These are phyloP conservation scores for Callionymus lyra DNA, from an alignment of 2,113 vertebrate genomes.

Conservation along the genomic window DNA sequence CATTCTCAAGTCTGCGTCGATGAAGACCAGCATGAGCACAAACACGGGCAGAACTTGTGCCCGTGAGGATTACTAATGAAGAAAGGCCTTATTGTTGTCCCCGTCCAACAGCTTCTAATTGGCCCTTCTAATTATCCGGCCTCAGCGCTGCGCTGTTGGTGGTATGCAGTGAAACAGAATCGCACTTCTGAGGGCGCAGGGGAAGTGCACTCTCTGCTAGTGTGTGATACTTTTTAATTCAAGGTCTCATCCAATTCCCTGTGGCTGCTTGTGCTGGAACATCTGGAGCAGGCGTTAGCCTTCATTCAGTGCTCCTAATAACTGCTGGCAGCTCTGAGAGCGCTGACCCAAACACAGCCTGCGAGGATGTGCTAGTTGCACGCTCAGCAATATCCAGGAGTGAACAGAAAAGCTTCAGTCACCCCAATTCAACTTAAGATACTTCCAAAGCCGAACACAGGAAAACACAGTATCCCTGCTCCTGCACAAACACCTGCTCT, in stretches of 20 bases:
- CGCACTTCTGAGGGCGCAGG: slow-evolving; percentile 49
- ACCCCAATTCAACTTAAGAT: slow-evolving; percentile 25
- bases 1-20: slow-evolving; percentile 9
- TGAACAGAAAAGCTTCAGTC: slow-evolving; percentile 5
- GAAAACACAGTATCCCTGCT: no score
- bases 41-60: background rate
- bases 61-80: slow-evolving; percentile 43
- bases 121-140: slow-evolving; percentile 48
- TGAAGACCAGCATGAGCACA: background rate
- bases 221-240: slow-evolving; percentile 60
- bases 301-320: slow-evolving; percentile 37
- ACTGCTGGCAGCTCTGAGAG: slow-evolving; percentile 35
- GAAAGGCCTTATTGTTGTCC: slow-evolving; percentile 53
- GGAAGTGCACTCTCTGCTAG: slow-evolving; percentile 46
- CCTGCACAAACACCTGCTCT: no score
- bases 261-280: slow-evolving; percentile 41
- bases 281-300: slow-evolving; percentile 56
- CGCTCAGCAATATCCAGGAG: background rate
- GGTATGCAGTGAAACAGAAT: slow-evolving; percentile 58
- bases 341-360: slow-evolving; percentile 15
- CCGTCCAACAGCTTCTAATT: slow-evolving; percentile 52
- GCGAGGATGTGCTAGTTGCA: slow-evolving; percentile 2
- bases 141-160: slow-evolving; percentile 46
- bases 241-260: slow-evolving; percentile 63
- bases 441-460: no score